Conservation (phyloP, 2,888 invertebrate species). For the Drosophila engyochracea region DNA sequence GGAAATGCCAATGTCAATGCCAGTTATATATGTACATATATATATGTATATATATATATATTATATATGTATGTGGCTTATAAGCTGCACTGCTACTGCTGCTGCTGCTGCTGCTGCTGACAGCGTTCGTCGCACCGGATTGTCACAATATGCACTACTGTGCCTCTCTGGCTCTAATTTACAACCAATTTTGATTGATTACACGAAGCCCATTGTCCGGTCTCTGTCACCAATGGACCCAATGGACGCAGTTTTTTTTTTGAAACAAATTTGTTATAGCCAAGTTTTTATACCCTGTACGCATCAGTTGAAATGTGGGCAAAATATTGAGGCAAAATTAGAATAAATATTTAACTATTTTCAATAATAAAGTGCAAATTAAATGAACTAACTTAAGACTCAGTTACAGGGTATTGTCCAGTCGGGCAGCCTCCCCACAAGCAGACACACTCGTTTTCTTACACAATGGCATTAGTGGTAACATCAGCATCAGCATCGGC, state of each 20-base stretch:
- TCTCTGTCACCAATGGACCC: constrained; percentile 41
- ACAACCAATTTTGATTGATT: constrained; percentile 84
- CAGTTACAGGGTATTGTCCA: background rate
- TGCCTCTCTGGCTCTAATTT: constrained; percentile 64
- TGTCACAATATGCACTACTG: constrained; percentile 13
- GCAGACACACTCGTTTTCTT: background rate
- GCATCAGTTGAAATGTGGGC: background rate
- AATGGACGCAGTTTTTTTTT: constrained; percentile 3
- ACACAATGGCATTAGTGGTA: background rate
- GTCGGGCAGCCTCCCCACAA: background rate
- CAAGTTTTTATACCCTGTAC: constrained; percentile 30
- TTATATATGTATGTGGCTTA: background rate
- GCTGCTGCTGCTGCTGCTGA: background rate
- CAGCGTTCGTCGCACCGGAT: background rate
- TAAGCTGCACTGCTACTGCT: background rate
- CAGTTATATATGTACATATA: background rate
- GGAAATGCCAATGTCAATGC: constrained; percentile 1
- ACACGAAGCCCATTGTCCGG: constrained; percentile 38
- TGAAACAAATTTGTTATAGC: constrained; percentile 33
- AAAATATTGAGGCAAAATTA: background rate
- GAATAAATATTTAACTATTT: background rate
- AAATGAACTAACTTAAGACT: too few relatives aligned
- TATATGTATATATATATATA: background rate
- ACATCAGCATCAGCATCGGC: background rate
- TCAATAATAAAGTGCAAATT: background rate